These are phyloP conservation scores for Hypolimnas misippus DNA, from an alignment of 2,888 invertebrate species.

Conservation along the genomic window DNA sequence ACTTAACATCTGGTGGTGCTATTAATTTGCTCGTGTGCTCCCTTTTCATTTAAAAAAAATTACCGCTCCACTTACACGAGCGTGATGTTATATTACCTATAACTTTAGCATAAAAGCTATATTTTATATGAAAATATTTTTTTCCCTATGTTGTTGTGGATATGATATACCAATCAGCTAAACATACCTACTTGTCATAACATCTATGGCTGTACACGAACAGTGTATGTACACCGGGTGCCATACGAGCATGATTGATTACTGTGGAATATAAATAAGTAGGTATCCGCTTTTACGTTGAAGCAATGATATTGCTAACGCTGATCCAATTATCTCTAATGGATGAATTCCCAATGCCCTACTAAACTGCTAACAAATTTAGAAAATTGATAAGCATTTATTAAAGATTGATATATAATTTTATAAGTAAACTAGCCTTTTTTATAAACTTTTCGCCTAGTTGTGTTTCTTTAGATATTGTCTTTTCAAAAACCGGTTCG, in stretches of 20 bases:
- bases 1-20: too few relatives aligned
- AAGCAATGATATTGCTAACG: conserved; percentile 47
- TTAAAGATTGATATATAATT: background rate
- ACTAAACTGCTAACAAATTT: conserved; percentile 30
- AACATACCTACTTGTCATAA: conserved; percentile 5
- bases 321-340: conserved; percentile 77
- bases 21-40: too few relatives aligned
- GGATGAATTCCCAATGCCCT: conserved; percentile 60
- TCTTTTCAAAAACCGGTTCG: too few relatives aligned
- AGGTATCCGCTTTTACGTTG: conserved; percentile 29
- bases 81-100: too few relatives aligned
- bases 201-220: background rate
- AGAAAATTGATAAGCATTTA: conserved; percentile 44
- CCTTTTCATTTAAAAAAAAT: too few relatives aligned
- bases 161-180: background rate
- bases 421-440: background rate
- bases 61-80: too few relatives aligned
- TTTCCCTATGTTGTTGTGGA: background rate
- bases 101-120: background rate
- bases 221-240: conserved; percentile 3
- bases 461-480: too few relatives aligned
- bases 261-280: conserved; percentile 45
- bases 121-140: background rate
- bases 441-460: too few relatives aligned
- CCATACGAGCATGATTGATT: conserved; percentile 54